phyloP scores from a whole-genome alignment of 2,888 invertebrate genomes.

The Scelioninae gen. 1 region DNA sequence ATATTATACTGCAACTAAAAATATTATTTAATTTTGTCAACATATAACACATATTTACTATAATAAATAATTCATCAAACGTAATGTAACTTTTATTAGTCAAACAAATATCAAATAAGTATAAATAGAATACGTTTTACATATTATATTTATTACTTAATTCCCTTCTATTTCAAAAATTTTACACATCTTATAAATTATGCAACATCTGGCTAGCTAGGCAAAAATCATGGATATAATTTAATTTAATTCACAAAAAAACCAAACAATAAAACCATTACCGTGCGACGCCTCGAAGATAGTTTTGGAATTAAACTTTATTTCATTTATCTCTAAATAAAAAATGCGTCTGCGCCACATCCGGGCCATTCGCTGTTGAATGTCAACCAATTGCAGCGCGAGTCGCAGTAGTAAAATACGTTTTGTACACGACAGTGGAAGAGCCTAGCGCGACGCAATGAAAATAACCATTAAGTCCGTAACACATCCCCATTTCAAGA shows the following conservation, averaged over 20 bases:
- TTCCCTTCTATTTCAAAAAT: too few species aligned
- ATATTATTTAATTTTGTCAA: too few species aligned
- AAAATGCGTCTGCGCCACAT: slow-evolving; percentile 58
- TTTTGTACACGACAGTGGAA: slow-evolving; percentile 68
- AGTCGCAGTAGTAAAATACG: slow-evolving; percentile 67
- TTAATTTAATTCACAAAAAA: slow-evolving; percentile 3
- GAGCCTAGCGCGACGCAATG: slow-evolving; percentile 56
- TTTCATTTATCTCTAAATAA: slow-evolving; percentile 63
- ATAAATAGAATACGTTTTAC: too few species aligned
- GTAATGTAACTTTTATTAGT: too few species aligned
- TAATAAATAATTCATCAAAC: too few species aligned
- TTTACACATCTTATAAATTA: too few species aligned
- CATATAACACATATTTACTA: too few species aligned
- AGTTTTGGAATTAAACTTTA: slow-evolving; percentile 50
- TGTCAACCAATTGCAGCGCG: slow-evolving; percentile 47
- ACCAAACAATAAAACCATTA: background rate
- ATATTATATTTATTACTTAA: too few species aligned
- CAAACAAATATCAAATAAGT: too few species aligned
- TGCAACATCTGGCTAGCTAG: too few species aligned
- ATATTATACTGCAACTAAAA: too few species aligned
- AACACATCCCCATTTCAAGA: slow-evolving; percentile 50
- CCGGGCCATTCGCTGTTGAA: slow-evolving; percentile 45
- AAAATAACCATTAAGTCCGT: slow-evolving; percentile 63
- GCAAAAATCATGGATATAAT: background rate
- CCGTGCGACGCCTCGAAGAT: slow-evolving; percentile 9